Evolutionary conservation across 2,888 invertebrate species (phyloP), one percentile per base, ranked within the genome.

Genomic region (Noctua janthina): DNA sequence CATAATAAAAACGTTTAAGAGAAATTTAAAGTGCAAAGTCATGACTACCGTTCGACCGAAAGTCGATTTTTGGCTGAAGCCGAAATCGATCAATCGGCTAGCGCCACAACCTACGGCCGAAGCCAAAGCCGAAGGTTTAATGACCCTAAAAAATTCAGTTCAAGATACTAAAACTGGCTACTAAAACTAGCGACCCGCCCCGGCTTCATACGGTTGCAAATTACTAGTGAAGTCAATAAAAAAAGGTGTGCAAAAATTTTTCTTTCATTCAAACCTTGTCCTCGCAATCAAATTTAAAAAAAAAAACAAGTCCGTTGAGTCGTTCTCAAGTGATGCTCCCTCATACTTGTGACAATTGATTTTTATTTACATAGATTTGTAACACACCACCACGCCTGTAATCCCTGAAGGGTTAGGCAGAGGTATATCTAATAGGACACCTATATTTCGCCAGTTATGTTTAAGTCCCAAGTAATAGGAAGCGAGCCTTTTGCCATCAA

Each of bases 1-100:
- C 66, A 10, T 71, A 29, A 2, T 82, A 17, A 74, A 74, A 79
- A 67, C 20, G n/a, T 49, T 43, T 39, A 51, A 0, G 29, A 35
- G 49, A 59, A 49, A 6, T 17, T 6, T 56, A 2, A 43, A 39
- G 10, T 74, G 23, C 6, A 46, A 6, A 43, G 20, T 79, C 8
- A 8, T 35, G 17, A 64, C 17, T 64, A 29, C 35, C 20, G 5
- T 11, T 4, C 20, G 4, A 64, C 35, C 8, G 64, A 64, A 64
- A 8, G 8, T 29, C 17, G 2, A 62, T 29, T 62, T 62, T 6
- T 35, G 17, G 17, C 7, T 29, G 13, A 29, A 15, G 6, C 64
- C 1, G 64, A 64, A 35, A 17, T 0, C 59, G n/a, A 7, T 56
- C 1, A n/a, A 59, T 13, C 13, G n/a, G 59, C 11, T 59, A 11